phyloP scores from a whole-genome alignment of 2,888 invertebrate species.

The Phalera bucephala region DNA sequence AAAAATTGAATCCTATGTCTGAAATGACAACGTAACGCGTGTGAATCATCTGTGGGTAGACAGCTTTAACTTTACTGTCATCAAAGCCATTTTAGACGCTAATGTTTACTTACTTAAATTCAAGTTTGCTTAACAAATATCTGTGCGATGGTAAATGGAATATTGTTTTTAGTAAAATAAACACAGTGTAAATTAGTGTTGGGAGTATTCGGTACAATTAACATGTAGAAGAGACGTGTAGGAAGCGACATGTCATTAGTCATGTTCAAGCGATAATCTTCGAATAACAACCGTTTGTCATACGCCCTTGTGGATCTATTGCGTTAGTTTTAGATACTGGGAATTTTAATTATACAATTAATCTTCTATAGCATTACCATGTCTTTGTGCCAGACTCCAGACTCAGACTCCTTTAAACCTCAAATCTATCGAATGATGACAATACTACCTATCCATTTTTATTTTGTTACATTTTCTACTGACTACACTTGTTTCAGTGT shows the following conservation, averaged over 20 bases:
- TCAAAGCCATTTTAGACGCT: not conserved
- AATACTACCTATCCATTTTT: too few relatives aligned
- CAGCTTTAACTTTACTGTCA: slow-evolving; percentile 7
- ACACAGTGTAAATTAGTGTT: slow-evolving; percentile 74
- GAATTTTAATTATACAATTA: slow-evolving; percentile 12
- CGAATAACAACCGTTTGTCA: slow-evolving; percentile 71
- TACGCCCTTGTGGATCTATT: slow-evolving; percentile 43
- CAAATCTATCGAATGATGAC: too few relatives aligned
- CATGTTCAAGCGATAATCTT: slow-evolving; percentile 76
- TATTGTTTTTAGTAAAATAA: slow-evolving; percentile 60
- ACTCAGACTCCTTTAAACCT: too few relatives aligned
- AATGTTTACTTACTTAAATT: accelerated
- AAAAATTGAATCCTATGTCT: slow-evolving; percentile 74
- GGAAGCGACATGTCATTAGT: slow-evolving; percentile 70
- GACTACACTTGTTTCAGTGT: too few relatives aligned
- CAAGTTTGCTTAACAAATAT: slow-evolving; percentile 14
- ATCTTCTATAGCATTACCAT: too few relatives aligned
- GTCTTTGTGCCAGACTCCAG: too few relatives aligned
- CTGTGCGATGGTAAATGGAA: slow-evolving; percentile 14
- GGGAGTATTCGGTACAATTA: slow-evolving; percentile 71
- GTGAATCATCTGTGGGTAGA: slow-evolving; percentile 51
- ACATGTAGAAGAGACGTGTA: slow-evolving; percentile 58
- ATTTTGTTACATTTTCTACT: too few relatives aligned
- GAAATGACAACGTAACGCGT: slow-evolving; percentile 69
- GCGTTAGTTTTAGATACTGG: slow-evolving; percentile 24